Evolutionary conservation across 1,140 invertebrate species (phyloP), one percentile per base, ranked within the genome.

Genomic region (Bemisia tabaci): DNA sequence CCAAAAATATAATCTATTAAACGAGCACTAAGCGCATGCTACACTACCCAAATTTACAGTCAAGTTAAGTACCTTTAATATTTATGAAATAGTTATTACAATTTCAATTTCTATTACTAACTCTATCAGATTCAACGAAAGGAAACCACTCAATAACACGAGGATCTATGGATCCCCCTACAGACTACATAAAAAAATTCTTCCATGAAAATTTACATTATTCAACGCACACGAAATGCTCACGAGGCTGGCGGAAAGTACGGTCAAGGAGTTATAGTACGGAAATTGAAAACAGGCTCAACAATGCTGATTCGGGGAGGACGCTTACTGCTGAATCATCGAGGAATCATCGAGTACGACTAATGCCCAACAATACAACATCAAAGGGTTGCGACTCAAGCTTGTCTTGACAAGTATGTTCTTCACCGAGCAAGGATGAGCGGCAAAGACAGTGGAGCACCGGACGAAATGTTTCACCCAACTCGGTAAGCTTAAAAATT

Each of bases 271-370:
- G 81, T 91, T n/a, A 87, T 92, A 26, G 89, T 90, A 0, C 80
- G 89, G 0, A 84, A 83, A 73, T 93, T 93, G 73, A 78, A 82
- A 39, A 82, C 83, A 0, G 83, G 83, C 26, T 81, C 85, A 12
- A 76, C 82, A 11, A 85, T 94, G 65, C 83, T 83, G 2, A 84
- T 93, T 2, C 82, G 85, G 26, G 82, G 93, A 0, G 87, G 92
- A 72, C 72, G n/a, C n/a, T 17, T 48, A 17, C 5, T 17, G 17
- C 5, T n/a, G 22, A 84, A 83, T 71, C 90, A 93, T 75, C 81
- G 83, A 70, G 93, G 94, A 12, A 93, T 86, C 76, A 95, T 95
- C 73, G 90, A 95, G 74, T 95, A 95, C 77, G 81, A 89, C 66
- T 72, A 92, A 0, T 96, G 92, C 74, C 84, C 91, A 0, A 81